Evolutionary conservation across 1,140 invertebrate species (phyloP).

Genomic region (Bradynema listronoti): DNA sequence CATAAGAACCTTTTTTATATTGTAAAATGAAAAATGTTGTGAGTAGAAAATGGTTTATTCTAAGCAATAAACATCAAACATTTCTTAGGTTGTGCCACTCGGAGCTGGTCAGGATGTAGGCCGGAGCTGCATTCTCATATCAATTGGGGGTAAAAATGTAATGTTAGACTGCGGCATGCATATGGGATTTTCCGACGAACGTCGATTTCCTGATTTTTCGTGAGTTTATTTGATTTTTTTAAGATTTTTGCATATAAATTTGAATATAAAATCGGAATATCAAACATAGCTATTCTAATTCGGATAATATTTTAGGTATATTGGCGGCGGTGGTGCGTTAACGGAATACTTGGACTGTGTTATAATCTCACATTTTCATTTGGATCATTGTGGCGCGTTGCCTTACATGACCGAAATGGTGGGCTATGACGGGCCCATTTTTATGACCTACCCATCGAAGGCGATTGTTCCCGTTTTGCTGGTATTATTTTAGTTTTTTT

Average conservation of each 20-base stretch:
- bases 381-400: slow-evolving; percentile 96
- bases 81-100: slow-evolving; percentile 49
- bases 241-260: slow-evolving; percentile 9
- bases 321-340: slow-evolving; percentile 72
- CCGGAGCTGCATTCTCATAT: slow-evolving; percentile 87
- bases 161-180: slow-evolving; percentile 99
- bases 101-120: slow-evolving; percentile 74
- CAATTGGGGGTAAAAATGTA: slow-evolving; percentile 94
- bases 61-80: too few relatives aligned
- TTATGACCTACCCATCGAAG: slow-evolving; percentile 99
- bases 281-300: slow-evolving; percentile 4
- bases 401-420: slow-evolving; percentile 92
- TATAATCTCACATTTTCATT: slow-evolving; percentile 97
- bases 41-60: too few relatives aligned
- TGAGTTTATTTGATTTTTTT: slow-evolving; percentile 58
- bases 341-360: slow-evolving; percentile 92
- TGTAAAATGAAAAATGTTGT: too few relatives aligned
- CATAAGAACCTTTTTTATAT: too few relatives aligned
- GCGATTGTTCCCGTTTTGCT: slow-evolving; percentile 95
- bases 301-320: slow-evolving; percentile 63
- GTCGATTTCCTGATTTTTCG: slow-evolving; percentile 95
- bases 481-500: slow-evolving; percentile 59
- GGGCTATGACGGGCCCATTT: slow-evolving; percentile 94
- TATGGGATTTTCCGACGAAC: slow-evolving; percentile 97
- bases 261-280: not conserved